These are phyloP conservation scores for Opisthocomus hoazin DNA, from an alignment of 2,113 vertebrate species.

Conservation along the genomic window DNA sequence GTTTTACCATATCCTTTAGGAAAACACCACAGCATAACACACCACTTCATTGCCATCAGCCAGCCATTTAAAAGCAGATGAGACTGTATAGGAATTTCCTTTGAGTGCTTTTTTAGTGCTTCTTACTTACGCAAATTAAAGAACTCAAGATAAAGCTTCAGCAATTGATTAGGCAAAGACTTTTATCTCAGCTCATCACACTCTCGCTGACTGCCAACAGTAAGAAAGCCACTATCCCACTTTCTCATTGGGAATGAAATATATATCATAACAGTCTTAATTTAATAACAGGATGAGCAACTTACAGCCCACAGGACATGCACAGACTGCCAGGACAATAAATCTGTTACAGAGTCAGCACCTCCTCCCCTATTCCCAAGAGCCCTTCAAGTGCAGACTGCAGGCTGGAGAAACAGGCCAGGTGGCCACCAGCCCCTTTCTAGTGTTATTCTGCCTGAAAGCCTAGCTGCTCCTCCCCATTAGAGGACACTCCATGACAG, in stretches of 20 bases:
- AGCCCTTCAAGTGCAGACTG: neutral
- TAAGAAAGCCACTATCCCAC: neutral
- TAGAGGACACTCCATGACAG: neutral
- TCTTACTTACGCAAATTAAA: neutral
- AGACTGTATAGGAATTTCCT: neutral
- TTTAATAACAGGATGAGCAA: neutral
- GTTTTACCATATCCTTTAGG: neutral
- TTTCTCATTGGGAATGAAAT: neutral
- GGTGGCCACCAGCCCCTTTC: neutral
- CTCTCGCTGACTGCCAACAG: neutral
- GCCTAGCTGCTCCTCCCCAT: neutral
- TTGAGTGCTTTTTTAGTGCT: neutral
- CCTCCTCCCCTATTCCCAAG: neutral
- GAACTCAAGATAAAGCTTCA: neutral
- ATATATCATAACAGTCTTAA: neutral
- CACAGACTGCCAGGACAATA: neutral
- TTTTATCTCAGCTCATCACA: neutral
- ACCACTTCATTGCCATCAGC: neutral
- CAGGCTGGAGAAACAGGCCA: neutral
- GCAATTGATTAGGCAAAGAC: neutral
- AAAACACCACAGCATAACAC: neutral
- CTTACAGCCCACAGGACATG: neutral
- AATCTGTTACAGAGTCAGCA: neutral
- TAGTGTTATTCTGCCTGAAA: neutral
- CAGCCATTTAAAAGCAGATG: neutral